Conservation (phyloP, 2,113 vertebrate genomes). For the Okapia johnstoni region DNA sequence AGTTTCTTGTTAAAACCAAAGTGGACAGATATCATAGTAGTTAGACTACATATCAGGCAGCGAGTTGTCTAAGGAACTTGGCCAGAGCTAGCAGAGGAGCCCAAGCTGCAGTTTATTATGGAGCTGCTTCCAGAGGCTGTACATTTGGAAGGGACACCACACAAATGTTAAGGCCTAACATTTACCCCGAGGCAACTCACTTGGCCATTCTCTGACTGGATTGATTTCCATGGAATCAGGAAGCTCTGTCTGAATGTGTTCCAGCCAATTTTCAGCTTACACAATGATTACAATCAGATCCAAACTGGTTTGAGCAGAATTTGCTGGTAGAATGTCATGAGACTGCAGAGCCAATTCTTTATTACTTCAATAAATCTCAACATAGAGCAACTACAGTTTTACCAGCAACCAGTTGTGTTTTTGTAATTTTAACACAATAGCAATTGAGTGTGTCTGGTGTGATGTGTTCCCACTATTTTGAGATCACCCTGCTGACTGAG, state of each 20-base stretch:
- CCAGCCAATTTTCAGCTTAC: constrained; percentile 27
- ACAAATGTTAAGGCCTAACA: neutral
- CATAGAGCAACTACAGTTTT: constrained; percentile 8
- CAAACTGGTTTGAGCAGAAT: constrained; percentile 47
- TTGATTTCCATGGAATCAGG: constrained; percentile 12
- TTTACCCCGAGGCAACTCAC: neutral
- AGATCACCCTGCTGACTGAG: neutral
- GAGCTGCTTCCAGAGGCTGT: neutral
- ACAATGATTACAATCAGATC: constrained; percentile 46
- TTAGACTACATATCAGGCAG: neutral
- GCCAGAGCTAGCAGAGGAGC: neutral
- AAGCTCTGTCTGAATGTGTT: constrained; percentile 47
- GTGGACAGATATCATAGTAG: neutral
- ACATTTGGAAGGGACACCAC: neutral
- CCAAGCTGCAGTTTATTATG: neutral
- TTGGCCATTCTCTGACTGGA: constrained; percentile 14
- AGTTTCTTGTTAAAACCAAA: neutral
- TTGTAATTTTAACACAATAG: constrained; percentile 33
- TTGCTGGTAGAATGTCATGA: constrained; percentile 52
- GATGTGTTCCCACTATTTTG: neutral
- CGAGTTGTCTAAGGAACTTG: neutral
- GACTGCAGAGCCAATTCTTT: constrained; percentile 29
- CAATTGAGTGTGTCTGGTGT: neutral
- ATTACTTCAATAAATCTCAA: constrained; percentile 55
- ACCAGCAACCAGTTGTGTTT: neutral